Base-by-base conservation (phyloP, 1,140 invertebrate genomes). In the Drosophila orena region DNA sequence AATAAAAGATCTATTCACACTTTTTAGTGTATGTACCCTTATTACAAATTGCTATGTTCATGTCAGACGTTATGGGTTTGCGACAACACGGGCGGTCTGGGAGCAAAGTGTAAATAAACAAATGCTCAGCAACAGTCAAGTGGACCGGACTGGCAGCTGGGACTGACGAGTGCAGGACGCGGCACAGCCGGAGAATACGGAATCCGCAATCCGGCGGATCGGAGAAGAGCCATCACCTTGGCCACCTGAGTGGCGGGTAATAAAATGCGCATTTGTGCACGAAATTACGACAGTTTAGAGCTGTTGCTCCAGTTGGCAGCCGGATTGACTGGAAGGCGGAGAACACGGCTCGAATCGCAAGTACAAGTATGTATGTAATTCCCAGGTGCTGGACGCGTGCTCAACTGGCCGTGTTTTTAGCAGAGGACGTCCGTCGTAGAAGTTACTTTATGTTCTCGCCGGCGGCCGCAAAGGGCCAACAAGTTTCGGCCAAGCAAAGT, bases 191-290 rank as follows among this genome's bases (percentile, higher is more conserved):
- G 65, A 43, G 46, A 14, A 65, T 30, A 10, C 52, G 22, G 53
- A 12, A 37, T 30, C 42, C 34, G 15, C 34, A 17, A 69, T 22
- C 42, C 37, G 27, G 49, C 34, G 57, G 35, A 35, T n/a, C 24
- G 20, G 14, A 17, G 37, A 4, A 17, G 14, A 24, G 6, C 11
- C 14, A 12, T 12, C 43, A 35, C 10, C 50, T 46, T 12, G 53
- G n/a, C 47, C 66, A 86, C 74, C 83, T 69, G 76, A 86, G 71
- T 81, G 75, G 34, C 83, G 58, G 75, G 79, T 86, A 86, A 81
- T 86, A 86, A 86, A 86, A 86, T 86, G 83, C 83, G 83, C 83
- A 86, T 86, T 86, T 86, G 75, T 86, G 83, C 75, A 88, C 70
- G 49, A 83, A 86, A 86, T 83, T 88, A 79, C 64, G 69, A 80